Evolutionary conservation across 1,140 invertebrate genomes (phyloP).

Genomic region (Drosophila melanica): DNA sequence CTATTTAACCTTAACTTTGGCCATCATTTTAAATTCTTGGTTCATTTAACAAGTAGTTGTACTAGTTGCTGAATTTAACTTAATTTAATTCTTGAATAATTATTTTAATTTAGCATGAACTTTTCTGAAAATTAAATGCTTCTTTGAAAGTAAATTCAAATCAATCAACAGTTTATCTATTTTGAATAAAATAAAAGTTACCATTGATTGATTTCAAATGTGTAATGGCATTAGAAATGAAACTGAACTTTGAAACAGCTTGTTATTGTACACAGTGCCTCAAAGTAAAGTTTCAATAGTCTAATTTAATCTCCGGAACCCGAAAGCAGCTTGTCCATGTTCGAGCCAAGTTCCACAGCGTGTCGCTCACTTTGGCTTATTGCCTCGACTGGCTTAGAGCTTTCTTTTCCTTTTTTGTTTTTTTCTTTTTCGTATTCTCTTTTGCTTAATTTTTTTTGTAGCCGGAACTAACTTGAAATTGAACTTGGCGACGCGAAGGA

Average conservation of each 20-base stretch:
- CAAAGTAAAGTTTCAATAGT: constrained; percentile 22
- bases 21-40: no score
- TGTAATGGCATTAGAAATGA: background rate
- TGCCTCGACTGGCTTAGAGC: constrained; percentile 61
- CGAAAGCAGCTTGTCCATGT: constrained; percentile 34
- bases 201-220: background rate
- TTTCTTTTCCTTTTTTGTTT: constrained; percentile 30
- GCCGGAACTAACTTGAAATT: constrained; percentile 63
- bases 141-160: no score
- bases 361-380: constrained; percentile 40
- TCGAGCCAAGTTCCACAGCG: background rate
- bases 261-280: background rate
- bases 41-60: no score
- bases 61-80: no score
- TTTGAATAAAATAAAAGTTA: background rate
- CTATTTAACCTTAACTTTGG: no score
- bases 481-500: constrained; percentile 43
- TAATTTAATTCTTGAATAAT: no score
- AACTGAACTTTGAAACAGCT: background rate
- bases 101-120: no score
- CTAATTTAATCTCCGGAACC: background rate
- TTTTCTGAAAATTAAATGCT: no score
- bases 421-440: constrained; percentile 19
- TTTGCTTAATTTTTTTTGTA: background rate
- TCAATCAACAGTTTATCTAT: no score